phyloP scores from a whole-genome alignment of 2,888 invertebrate species.

The Clusia tigrina region DNA sequence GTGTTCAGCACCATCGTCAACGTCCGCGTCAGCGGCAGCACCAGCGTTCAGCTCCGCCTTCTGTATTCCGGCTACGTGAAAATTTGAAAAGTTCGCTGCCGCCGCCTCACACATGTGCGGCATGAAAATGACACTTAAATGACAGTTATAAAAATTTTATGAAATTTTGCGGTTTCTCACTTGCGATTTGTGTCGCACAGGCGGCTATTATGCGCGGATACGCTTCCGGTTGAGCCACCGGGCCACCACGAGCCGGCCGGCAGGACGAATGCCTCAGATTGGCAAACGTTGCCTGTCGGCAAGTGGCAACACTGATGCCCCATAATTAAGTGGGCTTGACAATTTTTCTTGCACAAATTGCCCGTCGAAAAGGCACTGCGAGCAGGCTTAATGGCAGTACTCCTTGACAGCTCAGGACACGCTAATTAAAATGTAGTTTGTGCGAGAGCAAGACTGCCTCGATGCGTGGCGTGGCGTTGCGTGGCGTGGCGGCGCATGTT shows the following conservation, averaged over 20 bases:
- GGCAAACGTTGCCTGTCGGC: conserved; percentile 35
- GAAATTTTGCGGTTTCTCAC: conserved; percentile 42
- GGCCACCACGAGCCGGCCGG: background rate
- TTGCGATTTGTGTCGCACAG: conserved; percentile 34
- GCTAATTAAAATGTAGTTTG: conserved; percentile 22
- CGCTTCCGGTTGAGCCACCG: conserved; percentile 11
- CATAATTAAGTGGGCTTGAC: conserved; percentile 16
- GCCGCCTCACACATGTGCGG: background rate
- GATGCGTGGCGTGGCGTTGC: too few relatives aligned
- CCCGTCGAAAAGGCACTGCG: background rate
- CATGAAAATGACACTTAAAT: conserved; percentile 31
- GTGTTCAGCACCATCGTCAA: too few relatives aligned
- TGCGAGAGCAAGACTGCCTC: too few relatives aligned
- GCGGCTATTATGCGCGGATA: background rate
- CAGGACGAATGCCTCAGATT: background rate
- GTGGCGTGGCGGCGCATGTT: background rate
- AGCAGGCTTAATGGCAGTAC: background rate
- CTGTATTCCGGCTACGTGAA: background rate
- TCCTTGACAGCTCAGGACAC: background rate
- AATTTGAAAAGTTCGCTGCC: background rate
- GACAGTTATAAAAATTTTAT: conserved; percentile 36
- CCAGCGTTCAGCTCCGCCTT: too few relatives aligned
- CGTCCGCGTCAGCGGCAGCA: too few relatives aligned
- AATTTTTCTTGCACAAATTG: background rate
- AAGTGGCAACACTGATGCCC: conserved; percentile 31